Conservation (phyloP, 2,797 vertebrate genomes). For the Oceanodroma leucorhoa region DNA sequence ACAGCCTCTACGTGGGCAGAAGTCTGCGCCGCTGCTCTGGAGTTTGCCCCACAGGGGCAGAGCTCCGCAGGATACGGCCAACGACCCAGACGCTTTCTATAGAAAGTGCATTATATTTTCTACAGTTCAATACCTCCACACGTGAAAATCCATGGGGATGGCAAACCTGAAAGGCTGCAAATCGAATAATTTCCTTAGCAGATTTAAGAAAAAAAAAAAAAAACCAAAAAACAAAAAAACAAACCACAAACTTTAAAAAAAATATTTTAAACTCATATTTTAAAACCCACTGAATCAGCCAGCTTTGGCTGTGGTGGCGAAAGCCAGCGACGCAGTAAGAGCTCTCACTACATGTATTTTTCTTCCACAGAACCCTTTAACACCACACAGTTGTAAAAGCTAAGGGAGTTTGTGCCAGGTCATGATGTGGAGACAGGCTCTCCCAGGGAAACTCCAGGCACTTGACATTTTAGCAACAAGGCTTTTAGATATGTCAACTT, state of each 20-base stretch:
- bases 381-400: slow-evolving; percentile 1
- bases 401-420: slow-evolving; percentile 49
- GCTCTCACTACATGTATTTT: slow-evolving; percentile 16
- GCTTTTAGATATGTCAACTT: slow-evolving; percentile 5
- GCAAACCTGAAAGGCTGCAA: not conserved
- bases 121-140: not conserved
- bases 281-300: not conserved
- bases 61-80: not conserved
- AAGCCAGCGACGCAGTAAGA: not conserved
- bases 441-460: slow-evolving; percentile 32
- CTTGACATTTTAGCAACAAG: slow-evolving; percentile 31
- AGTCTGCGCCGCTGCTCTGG: not conserved
- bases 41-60: not conserved
- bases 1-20: not conserved
- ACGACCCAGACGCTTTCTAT: rapidly evolving
- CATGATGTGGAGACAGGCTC: slow-evolving; percentile 22
- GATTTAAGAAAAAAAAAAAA: not conserved
- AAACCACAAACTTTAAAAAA: not conserved
- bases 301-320: not conserved
- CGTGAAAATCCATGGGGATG: not conserved
- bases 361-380: slow-evolving; percentile 11
- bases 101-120: not conserved
- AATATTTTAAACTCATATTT: not conserved
- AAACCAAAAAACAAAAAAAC: too few relatives aligned
- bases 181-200: not conserved